Base-by-base conservation (phyloP, 2,113 vertebrate species). In the Corythaixoides concolor region DNA sequence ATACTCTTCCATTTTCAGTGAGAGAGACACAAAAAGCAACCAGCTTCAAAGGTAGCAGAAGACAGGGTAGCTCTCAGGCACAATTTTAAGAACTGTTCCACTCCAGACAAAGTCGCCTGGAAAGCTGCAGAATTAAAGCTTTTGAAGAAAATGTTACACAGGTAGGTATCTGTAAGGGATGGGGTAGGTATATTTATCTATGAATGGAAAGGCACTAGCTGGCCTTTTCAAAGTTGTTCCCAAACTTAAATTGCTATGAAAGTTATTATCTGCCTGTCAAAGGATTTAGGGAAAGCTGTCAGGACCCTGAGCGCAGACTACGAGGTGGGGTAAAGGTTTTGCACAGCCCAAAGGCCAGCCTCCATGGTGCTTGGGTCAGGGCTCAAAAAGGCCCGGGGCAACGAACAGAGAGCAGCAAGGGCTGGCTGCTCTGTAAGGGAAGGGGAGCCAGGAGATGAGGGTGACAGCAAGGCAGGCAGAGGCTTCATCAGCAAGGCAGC, bases 281-380 rank as follows among this genome's bases (percentile, higher is more conserved):
- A 76, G 18, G 15, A 80, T 56, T 84, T 80, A 55, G 22, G 11
- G 50, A 88, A 55, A 13, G 20, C 19, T 66, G 27, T 33, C n/a
- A 49, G 47, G 35, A 63, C 23, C 24, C 35, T 68, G 49, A 63
- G 22, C 0, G 0, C 22, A 60, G 23, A 59, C 30, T 66, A 32
- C 1, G 2, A 66, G 43, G 20, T 32, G 16, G 12, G 9, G 19
- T 6, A 60, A 67, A 72, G 8, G 22, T 49, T 60, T 70, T 59
- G 39, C 45, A 49, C 26, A 33, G 26, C 21, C 15, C 28, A 43
- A 64, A 66, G 18, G 5, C 32, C 47, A 62, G 26, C 24, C 24
- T 55, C 11, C 43, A 28, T 0, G 0, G 14, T 33, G 12, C 41
- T 53, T 50, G 32, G n/a, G 41, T 76, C 16, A 15, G 37, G 23